Base-by-base conservation (phyloP, 2,888 invertebrate genomes). In the Pocota personata region DNA sequence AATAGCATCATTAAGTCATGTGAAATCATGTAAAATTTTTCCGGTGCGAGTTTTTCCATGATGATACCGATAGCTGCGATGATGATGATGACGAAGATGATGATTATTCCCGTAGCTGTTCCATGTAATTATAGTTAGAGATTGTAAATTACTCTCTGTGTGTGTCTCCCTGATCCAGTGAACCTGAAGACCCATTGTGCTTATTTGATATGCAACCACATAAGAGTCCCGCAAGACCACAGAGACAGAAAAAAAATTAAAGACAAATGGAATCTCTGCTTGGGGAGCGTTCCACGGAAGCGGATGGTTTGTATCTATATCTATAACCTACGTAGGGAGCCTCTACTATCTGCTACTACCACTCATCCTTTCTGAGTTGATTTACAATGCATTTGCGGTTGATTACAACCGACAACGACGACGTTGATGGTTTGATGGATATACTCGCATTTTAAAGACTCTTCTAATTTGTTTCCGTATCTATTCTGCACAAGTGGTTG, bases 1-100 rank as follows among this genome's bases (percentile, higher is more conserved):
- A 27, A 35, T 48, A 72, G 35, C 78, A 60, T 83, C 83, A 83
- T 83, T 83, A 83, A 78, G 78, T 83, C 67, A 83, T 83, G 78
- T 71, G 82, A 82, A 82, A 77, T 77, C 76, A 82, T 82, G 82
- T 75, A 62, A 50, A 62, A 58, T 48, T 80, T 60, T 80, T 73
- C 66, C 50, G 58, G 64, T 50, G 66, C 37, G 21, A 67, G 62
- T 55, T 76, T 55, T 71, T 50, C 77, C 50, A 62, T 69, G 67
- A 82, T n/a, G 73, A 73, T 32, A 73, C 43, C 21, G 24, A 27
- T 10, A 35, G 3, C 21, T n/a, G 24, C 64, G 35, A 43, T 16
- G 46, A 66, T 60, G 37, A 77, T 52, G 21, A 50, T 50, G 58
- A 48, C 14, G 37, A 55, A 21, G 62, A 58, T n/a, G 37, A 75